phyloP scores from a whole-genome alignment of 2,113 vertebrate genomes.

The Etheostoma spectabile region DNA sequence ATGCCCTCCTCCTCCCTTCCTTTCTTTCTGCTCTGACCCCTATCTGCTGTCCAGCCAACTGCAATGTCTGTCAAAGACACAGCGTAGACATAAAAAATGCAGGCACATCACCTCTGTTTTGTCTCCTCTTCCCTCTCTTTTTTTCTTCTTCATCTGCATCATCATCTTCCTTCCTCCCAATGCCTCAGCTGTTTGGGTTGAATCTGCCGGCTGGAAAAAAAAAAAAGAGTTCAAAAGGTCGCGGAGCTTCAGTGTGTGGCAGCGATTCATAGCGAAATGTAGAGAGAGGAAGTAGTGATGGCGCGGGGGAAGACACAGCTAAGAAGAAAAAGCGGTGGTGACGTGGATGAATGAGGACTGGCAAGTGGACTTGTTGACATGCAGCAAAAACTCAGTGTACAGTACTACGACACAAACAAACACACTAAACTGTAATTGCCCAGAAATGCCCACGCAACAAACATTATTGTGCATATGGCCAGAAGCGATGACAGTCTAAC shows the following conservation, averaged over 20 bases:
- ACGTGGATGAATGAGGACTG: slow-evolving; percentile 6
- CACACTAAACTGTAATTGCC: slow-evolving; percentile 46
- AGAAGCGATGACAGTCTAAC: slow-evolving; percentile 30
- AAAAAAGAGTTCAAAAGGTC: slow-evolving; percentile 31
- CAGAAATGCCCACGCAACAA: slow-evolving; percentile 50
- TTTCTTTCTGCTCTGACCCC: slow-evolving; percentile 40
- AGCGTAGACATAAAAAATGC: slow-evolving; percentile 9
- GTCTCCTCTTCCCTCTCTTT: slow-evolving; percentile 6
- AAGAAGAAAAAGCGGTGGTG: slow-evolving; percentile 19
- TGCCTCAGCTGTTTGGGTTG: slow-evolving; percentile 50
- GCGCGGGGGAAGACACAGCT: neutral
- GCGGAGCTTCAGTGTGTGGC: slow-evolving; percentile 18
- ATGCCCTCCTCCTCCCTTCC: slow-evolving; percentile 9
- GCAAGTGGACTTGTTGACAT: slow-evolving; percentile 40
- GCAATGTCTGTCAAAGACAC: slow-evolving; percentile 59
- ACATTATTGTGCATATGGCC: slow-evolving; percentile 26
- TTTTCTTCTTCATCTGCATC: too few relatives aligned
- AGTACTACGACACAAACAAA: slow-evolving; percentile 32
- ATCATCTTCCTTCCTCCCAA: neutral
- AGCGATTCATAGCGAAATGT: neutral
- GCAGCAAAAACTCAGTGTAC: neutral
- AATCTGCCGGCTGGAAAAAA: slow-evolving; percentile 32
- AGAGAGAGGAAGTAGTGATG: slow-evolving; percentile 12
- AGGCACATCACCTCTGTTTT: slow-evolving; percentile 44
- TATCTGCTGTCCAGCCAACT: slow-evolving; percentile 51